Evolutionary conservation across 2,797 vertebrate genomes (phyloP).

Genomic region (Chaetophractus vellerosus): DNA sequence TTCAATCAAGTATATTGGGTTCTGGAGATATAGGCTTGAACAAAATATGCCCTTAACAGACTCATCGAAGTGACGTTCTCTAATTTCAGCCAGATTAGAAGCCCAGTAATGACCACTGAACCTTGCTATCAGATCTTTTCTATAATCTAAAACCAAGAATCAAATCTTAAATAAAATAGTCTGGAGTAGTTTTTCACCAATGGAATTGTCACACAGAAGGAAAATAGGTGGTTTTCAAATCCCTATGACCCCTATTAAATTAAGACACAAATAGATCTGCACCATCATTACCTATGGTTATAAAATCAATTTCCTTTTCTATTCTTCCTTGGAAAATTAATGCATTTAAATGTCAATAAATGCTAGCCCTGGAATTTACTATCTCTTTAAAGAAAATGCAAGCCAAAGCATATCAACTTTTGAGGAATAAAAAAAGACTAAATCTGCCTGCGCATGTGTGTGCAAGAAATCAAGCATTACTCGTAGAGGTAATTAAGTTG

Average conservation of each 20-base stretch:
- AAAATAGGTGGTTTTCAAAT: background rate
- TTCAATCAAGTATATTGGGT: background rate
- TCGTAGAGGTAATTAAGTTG: background rate
- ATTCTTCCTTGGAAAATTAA: slow-evolving; percentile 60
- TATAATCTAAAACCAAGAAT: slow-evolving; percentile 11
- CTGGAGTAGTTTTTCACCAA: background rate
- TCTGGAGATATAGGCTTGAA: background rate
- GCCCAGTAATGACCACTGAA: background rate
- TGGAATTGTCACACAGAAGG: background rate
- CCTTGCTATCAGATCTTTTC: background rate
- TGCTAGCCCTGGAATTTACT: slow-evolving; percentile 37
- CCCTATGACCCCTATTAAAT: background rate
- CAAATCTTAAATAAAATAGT: background rate
- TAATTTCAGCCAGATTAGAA: slow-evolving; percentile 2
- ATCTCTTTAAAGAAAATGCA: slow-evolving; percentile 56
- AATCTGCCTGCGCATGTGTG: background rate
- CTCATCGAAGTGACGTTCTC: background rate
- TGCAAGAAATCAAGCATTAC: background rate
- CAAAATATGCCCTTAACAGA: background rate
- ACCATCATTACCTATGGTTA: slow-evolving; percentile 15
- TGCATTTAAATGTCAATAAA: slow-evolving; percentile 60
- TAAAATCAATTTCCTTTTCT: slow-evolving; percentile 67
- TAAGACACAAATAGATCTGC: slow-evolving; percentile 14
- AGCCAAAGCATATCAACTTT: background rate
- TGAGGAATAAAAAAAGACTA: background rate